Percentiles rank a stretch among this genome's conserved stretches.
phyloP scores from a whole-genome alignment of 2,888 invertebrate genomes.

The Nysson spinosus region DNA sequence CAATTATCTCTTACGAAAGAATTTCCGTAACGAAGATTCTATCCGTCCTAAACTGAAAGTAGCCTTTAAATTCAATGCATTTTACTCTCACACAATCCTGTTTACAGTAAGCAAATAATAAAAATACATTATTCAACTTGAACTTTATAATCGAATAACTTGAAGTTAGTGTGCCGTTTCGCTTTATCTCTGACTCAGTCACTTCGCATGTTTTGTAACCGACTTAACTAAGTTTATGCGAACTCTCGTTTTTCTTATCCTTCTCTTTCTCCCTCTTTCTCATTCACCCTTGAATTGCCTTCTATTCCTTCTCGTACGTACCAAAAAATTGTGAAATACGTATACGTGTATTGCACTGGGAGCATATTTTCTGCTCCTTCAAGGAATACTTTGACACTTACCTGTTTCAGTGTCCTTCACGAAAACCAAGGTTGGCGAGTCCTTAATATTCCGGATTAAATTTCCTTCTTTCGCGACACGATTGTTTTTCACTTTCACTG shows the following conservation, averaged over 20 bases:
- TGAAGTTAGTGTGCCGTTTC: conserved; percentile 40
- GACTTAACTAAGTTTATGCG: conserved; percentile 44
- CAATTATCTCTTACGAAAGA: too few relatives aligned
- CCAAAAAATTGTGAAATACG: too few relatives aligned
- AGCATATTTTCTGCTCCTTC: too few relatives aligned
- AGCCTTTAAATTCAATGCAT: conserved; percentile 5
- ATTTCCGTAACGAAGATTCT: too few relatives aligned
- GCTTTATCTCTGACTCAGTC: conserved; percentile 34
- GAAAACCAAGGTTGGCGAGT: background rate
- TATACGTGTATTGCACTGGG: too few relatives aligned
- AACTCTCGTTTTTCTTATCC: conserved; percentile 22
- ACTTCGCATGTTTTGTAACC: conserved; percentile 35
- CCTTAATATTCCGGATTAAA: background rate
- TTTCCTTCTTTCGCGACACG: background rate
- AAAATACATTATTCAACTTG: conserved; percentile 45
- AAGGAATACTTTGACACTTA: too few relatives aligned
- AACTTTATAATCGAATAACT: conserved; percentile 45
- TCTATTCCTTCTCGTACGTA: too few relatives aligned
- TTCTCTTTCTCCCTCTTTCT: background rate
- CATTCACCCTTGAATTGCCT: too few relatives aligned
- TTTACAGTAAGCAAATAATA: conserved; percentile 13
- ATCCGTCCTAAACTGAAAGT: background rate
- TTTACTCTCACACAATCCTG: conserved; percentile 11
- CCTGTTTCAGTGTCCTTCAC: background rate
- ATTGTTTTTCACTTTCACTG: background rate